Percentiles rank a stretch among this genome's conserved stretches.
Evolutionary conservation across 2,797 vertebrate species (phyloP).

Genomic region (Esox lucius): DNA sequence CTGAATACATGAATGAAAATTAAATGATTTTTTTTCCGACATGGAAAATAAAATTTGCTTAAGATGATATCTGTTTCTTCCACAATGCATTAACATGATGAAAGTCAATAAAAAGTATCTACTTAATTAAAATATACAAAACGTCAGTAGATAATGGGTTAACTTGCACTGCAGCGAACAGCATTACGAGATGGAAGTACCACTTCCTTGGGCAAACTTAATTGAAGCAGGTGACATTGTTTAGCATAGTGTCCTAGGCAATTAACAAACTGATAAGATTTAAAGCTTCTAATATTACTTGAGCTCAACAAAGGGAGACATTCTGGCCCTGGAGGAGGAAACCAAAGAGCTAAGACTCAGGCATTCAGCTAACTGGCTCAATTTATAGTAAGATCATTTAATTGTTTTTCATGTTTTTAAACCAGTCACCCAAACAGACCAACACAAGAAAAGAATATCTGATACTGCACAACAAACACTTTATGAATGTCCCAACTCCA

Average conservation of each 20-base stretch:
- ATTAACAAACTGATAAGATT: not conserved
- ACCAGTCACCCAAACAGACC: not conserved
- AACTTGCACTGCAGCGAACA: not conserved
- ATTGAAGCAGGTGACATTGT: not conserved
- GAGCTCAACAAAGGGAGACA: not conserved
- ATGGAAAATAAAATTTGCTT: constrained; percentile 16
- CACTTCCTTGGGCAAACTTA: not conserved
- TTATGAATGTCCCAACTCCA: not conserved
- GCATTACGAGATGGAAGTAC: not conserved
- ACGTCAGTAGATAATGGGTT: not conserved
- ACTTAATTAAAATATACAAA: not conserved
- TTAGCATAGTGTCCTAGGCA: not conserved
- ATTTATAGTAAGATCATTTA: not conserved
- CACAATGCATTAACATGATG: not conserved
- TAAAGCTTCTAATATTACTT: not conserved
- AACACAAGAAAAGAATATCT: not conserved
- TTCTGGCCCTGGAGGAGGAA: constrained; percentile 2
- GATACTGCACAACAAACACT: not conserved
- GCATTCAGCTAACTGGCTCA: constrained; percentile 11
- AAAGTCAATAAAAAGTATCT: not conserved
- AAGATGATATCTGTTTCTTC: constrained; percentile 14
- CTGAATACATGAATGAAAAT: not conserved
- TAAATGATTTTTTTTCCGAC: constrained; percentile 12
- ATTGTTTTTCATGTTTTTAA: not conserved
- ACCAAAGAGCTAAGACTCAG: constrained; percentile 17